A percentile compares a stretch with the other conserved stretches of the same genome.
These are phyloP conservation scores for Acanthosepion esculentum DNA, from an alignment of 2,888 invertebrate genomes.

Conservation along the genomic window DNA sequence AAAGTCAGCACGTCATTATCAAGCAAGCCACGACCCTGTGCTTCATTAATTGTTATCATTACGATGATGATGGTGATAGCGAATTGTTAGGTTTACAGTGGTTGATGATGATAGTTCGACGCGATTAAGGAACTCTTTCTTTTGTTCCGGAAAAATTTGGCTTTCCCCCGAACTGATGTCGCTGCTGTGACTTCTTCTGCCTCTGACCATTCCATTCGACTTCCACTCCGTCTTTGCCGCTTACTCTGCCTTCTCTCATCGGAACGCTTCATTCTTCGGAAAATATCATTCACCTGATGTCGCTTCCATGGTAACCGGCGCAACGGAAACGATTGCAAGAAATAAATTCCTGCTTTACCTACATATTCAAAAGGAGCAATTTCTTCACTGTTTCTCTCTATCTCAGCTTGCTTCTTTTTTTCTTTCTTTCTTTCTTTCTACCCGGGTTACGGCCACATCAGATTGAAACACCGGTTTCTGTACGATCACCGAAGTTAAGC, in stretches of 20 bases:
- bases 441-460: no score
- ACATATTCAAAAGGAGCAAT: no score
- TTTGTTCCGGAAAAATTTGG: conserved; percentile 33
- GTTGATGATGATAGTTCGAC: background rate
- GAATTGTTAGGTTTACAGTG: background rate
- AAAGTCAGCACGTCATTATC: no score
- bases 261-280: conserved; percentile 33
- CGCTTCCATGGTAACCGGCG: background rate
- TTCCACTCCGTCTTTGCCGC: background rate
- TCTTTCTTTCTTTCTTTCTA: background rate
- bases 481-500: no score
- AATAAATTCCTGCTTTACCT: no score
- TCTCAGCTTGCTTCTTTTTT: no score
- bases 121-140: background rate
- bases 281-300: background rate
- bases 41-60: no score
- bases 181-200: background rate
- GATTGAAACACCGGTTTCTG: no score
- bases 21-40: no score
- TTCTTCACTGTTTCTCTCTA: no score
- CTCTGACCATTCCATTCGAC: background rate
- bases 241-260: background rate
- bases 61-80: no score
- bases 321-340: background rate
- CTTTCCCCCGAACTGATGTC: conserved; percentile 17